Conservation (phyloP, 2,113 vertebrate genomes). For the Laticauda colubrina region DNA sequence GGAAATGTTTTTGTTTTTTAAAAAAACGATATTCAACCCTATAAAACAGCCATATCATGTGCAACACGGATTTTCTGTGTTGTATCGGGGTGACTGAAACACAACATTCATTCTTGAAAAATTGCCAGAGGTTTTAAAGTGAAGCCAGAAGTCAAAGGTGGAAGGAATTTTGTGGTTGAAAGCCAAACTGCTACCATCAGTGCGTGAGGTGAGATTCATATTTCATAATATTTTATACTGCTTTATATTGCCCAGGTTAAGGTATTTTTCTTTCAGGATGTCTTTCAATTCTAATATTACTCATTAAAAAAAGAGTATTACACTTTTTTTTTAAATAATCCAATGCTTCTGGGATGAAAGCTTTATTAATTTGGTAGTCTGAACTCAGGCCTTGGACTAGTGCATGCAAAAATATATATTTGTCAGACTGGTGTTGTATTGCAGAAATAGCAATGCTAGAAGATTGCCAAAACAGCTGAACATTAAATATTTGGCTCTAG, state of each 20-base stretch:
- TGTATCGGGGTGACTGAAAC: neutral
- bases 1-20: neutral
- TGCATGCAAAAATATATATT: neutral
- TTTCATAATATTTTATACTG: neutral
- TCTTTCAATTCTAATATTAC: neutral
- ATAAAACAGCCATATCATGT: neutral
- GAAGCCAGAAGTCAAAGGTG: neutral
- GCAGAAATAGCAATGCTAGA: neutral
- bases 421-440: neutral
- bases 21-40: neutral
- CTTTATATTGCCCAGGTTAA: neutral
- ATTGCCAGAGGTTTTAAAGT: neutral
- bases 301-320: neutral
- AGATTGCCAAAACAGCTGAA: neutral
- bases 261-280: neutral
- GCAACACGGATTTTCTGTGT: neutral
- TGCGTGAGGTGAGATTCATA: neutral
- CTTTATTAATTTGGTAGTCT: neutral
- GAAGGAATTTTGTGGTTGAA: neutral
- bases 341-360: neutral
- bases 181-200: neutral
- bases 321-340: neutral
- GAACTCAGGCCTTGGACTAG: neutral
- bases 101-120: neutral
- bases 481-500: neutral